Evolutionary conservation across 37 sponge, comb jelly and placozoan genomes (phyloP).

Genomic region (Diacarnus erythraeanus): DNA sequence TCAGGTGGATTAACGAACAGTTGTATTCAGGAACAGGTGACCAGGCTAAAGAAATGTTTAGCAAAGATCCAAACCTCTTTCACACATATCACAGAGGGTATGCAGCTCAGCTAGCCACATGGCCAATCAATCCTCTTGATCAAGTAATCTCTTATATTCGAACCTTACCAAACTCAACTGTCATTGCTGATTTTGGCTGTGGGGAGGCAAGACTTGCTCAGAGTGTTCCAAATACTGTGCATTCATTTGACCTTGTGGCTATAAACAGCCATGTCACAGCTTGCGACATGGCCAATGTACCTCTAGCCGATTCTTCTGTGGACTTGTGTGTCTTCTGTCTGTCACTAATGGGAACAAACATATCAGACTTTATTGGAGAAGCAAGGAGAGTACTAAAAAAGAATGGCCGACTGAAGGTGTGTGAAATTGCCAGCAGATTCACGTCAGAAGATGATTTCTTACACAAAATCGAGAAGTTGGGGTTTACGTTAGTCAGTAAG

Average conservation of each 20-base stretch:
- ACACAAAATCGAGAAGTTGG: constrained; percentile 51
- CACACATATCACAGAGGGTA: constrained; percentile 90
- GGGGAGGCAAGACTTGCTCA: constrained; percentile 86
- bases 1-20: constrained; percentile 94
- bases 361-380: constrained; percentile 85
- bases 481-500: constrained; percentile 62
- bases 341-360: constrained; percentile 95
- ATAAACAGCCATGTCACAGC: constrained; percentile 70
- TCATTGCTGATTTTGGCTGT: constrained; percentile 96
- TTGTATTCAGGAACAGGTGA: constrained; percentile 80
- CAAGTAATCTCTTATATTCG: constrained; percentile 65
- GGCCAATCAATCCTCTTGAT: constrained; percentile 95
- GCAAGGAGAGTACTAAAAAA: constrained; percentile 73
- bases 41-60: constrained; percentile 75
- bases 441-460: constrained; percentile 65
- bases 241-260: constrained; percentile 94
- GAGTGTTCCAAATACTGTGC: constrained; percentile 71
- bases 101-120: constrained; percentile 76
- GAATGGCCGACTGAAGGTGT: constrained; percentile 75
- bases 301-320: constrained; percentile 60
- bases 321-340: constrained; percentile 93
- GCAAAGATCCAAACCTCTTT: constrained; percentile 74
- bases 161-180: constrained; percentile 35
- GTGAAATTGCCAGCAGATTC: constrained; percentile 85
- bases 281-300: constrained; percentile 91